These are phyloP conservation scores for Heliconius aoede DNA, from an alignment of 2,888 invertebrate species.

Conservation along the genomic window DNA sequence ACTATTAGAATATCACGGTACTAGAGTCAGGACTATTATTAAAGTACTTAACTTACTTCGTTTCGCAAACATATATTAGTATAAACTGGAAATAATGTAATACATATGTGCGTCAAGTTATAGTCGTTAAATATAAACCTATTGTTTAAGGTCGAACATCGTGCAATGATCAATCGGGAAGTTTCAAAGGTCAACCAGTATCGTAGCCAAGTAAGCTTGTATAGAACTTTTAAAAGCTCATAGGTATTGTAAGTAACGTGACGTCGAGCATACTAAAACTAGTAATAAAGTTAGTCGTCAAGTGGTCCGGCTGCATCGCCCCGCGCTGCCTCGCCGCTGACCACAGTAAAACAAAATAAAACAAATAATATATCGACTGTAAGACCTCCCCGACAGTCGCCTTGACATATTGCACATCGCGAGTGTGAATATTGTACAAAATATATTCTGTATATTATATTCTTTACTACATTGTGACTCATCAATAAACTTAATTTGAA, in stretches of 20 bases:
- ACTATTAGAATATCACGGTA: background rate
- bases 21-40: background rate
- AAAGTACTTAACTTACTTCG: no score
- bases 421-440: slow-evolving; percentile 6
- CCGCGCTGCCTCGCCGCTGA: background rate
- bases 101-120: background rate
- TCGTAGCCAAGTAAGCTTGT: background rate
- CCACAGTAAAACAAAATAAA: background rate
- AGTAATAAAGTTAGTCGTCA: background rate
- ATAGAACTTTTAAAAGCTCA: background rate
- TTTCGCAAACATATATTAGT: no score
- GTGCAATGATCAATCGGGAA: background rate
- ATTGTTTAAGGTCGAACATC: background rate
- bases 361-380: slow-evolving; percentile 9
- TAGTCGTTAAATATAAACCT: background rate
- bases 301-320: background rate
- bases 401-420: slow-evolving; percentile 34
- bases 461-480: background rate
- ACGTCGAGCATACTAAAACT: background rate
- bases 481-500: no score
- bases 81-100: background rate
- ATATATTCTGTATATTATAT: background rate
- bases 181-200: slow-evolving; percentile 10
- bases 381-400: slow-evolving; percentile 5
- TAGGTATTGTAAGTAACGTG: background rate